Evolutionary conservation across 2,113 vertebrate species (phyloP).

Genomic region (Colaptes auratus): DNA sequence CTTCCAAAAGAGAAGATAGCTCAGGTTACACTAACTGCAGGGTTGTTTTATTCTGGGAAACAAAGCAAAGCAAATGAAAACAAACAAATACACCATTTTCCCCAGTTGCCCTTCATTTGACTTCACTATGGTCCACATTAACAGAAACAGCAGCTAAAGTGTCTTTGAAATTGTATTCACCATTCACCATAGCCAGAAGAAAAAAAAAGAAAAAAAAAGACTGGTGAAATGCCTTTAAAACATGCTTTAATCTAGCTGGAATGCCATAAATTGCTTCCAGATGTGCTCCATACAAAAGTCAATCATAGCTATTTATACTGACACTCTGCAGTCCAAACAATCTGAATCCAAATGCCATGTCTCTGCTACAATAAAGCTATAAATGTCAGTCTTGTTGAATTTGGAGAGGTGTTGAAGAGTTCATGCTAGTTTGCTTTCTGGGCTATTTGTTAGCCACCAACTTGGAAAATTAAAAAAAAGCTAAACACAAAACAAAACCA

Average conservation of each 20-base stretch:
- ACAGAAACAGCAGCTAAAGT: conserved; percentile 82
- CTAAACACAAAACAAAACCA: background rate
- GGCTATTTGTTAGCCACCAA: conserved; percentile 74
- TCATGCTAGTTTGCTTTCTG: conserved; percentile 79
- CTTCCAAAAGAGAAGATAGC: conserved; percentile 49
- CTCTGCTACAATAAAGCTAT: conserved; percentile 82
- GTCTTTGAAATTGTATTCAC: conserved; percentile 88
- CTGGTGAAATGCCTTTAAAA: conserved; percentile 84
- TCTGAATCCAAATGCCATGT: conserved; percentile 82
- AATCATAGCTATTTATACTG: conserved; percentile 87
- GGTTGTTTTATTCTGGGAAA: conserved; percentile 69
- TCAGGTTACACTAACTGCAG: conserved; percentile 54
- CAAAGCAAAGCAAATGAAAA: conserved; percentile 51
- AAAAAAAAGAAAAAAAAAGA: conserved; percentile 47
- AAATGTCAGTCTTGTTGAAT: conserved; percentile 86
- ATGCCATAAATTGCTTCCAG: conserved; percentile 89
- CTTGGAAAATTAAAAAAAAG: background rate
- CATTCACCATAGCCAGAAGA: conserved; percentile 80
- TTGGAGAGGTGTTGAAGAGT: conserved; percentile 83
- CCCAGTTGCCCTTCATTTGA: conserved; percentile 85
- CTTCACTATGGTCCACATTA: conserved; percentile 80
- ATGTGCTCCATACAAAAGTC: conserved; percentile 85
- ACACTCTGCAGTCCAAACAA: conserved; percentile 86
- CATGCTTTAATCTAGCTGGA: conserved; percentile 86
- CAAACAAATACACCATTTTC: conserved; percentile 64